These are phyloP conservation scores for Abrostola tripartita DNA, from an alignment of 2,888 invertebrate species.

Conservation along the genomic window DNA sequence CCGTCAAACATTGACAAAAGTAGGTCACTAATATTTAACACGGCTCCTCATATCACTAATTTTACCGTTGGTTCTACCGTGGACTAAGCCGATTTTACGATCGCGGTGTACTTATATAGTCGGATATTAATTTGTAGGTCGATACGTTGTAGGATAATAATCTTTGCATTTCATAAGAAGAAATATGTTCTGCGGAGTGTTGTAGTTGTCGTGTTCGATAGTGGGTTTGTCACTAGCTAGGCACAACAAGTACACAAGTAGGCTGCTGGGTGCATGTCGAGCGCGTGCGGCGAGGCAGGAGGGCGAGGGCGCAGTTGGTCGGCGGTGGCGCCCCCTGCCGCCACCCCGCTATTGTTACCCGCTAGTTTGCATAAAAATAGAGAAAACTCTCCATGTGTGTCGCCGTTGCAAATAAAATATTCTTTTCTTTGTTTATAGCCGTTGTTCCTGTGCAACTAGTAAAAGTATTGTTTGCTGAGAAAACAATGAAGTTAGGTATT, in stretches of 20 bases:
- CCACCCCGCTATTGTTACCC: constrained; percentile 78
- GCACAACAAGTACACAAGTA: constrained; percentile 29
- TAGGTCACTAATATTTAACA: constrained; percentile 56
- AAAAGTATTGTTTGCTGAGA: constrained; percentile 76
- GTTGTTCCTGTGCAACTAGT: constrained; percentile 78
- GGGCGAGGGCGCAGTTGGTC: constrained; percentile 72
- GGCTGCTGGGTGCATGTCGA: constrained; percentile 69
- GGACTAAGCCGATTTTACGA: constrained; percentile 6
- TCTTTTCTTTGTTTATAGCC: constrained; percentile 79
- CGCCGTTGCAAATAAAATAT: constrained; percentile 83
- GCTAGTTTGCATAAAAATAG: constrained; percentile 84
- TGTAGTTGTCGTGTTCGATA: constrained; percentile 7
- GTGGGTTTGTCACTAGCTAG: constrained; percentile 15
- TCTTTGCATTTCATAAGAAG: no score
- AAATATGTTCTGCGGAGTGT: constrained; percentile 3
- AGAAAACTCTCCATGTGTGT: constrained; percentile 83
- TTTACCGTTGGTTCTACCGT: constrained; percentile 54
- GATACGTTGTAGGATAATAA: no score
- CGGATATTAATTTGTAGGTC: no score
- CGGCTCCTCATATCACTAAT: constrained; percentile 52
- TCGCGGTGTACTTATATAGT: no score
- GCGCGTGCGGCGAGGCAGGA: constrained; percentile 63
- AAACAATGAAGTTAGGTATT: constrained; percentile 73
- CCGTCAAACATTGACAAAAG: constrained; percentile 46
- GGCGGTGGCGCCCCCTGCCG: constrained; percentile 61